phyloP scores from a whole-genome alignment of 2,113 vertebrate genomes.

The Onychorhynchus coronatus region DNA sequence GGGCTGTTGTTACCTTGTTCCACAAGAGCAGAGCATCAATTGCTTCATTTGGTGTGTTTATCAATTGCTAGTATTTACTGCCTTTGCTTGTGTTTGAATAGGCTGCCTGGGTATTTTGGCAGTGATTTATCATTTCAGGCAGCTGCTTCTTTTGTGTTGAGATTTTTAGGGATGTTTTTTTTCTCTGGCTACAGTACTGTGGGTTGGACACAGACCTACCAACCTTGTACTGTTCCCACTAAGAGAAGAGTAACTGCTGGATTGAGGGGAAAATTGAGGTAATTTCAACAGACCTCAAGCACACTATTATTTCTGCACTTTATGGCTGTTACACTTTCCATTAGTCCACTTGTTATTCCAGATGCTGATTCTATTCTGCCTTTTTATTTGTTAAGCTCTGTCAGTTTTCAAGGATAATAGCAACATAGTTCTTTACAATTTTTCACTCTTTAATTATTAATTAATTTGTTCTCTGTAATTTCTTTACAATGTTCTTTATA shows the following conservation, averaged over 20 bases:
- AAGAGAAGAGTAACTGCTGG: background rate
- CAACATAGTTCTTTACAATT: background rate
- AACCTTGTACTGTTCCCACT: background rate
- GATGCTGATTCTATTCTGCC: background rate
- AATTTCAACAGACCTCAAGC: slow-evolving; percentile 19
- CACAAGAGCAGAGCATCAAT: background rate
- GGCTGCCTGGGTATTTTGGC: slow-evolving; percentile 40
- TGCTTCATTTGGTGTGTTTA: background rate
- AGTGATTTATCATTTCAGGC: slow-evolving; percentile 53
- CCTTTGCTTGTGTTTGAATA: slow-evolving; percentile 23
- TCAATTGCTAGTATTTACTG: slow-evolving; percentile 37
- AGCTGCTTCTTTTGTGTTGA: slow-evolving; percentile 58
- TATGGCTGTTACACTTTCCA: background rate
- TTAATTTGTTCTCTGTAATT: background rate
- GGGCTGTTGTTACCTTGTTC: background rate
- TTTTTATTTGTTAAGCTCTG: background rate
- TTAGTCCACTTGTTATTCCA: background rate
- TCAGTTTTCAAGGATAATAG: background rate
- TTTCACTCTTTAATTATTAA: background rate
- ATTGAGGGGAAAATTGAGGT: background rate
- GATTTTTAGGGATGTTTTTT: slow-evolving; percentile 28
- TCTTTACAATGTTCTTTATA: background rate
- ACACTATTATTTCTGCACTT: slow-evolving; percentile 12
- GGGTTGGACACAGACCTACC: background rate
- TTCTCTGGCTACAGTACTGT: background rate